Base-by-base conservation (phyloP, 2,888 invertebrate genomes). In the Callyntrura sp. region DNA sequence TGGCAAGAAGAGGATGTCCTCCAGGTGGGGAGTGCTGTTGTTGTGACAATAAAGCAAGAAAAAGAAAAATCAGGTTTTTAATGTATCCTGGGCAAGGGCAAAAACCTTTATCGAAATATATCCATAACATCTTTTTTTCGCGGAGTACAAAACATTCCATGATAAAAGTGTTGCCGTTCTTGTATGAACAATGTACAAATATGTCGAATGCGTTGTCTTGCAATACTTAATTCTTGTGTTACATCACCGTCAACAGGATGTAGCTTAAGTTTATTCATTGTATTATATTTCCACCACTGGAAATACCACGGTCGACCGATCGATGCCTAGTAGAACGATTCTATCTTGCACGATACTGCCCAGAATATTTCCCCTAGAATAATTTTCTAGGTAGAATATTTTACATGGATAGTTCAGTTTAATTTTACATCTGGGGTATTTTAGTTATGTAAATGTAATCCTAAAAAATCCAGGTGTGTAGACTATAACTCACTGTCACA, bases 1-100 rank as follows among this genome's bases (percentile, higher is more conserved):
- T 20, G 35, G n/a, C 28, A 17, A 23, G 20, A 1, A 45, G 4
- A 65, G 55, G 85, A 48, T 86, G 86, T 55, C 51, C 62, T 20
- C 55, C 86, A 86, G 86, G 86, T 87, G 79, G 65, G 79, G 81
- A 70, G 81, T 73, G 70, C 17, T 68, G 87, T 81, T 87, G 87
- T 81, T 87, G 87, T 81, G 79, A 87, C 81, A 68, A 55, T 45
- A 73, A 73, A 86, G 23, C 17, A 65, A 51, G 62, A 45, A 73
- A 73, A 65, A 51, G 62, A 45, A 73, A 73, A 45, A 35, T 35
- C 6, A 35, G 60, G 45, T n/a, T n/a, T n/a, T n/a, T 12, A 68
- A 68, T 23, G 43, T 28, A 43, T n/a, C 14, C 17, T 17, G n/a
- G 3, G 6, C 51, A 51, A 55, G n/a, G 14, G 4, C 57, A 57